Evolutionary conservation across 2,888 invertebrate genomes (phyloP).

Genomic region (Coenonympha glycerion): DNA sequence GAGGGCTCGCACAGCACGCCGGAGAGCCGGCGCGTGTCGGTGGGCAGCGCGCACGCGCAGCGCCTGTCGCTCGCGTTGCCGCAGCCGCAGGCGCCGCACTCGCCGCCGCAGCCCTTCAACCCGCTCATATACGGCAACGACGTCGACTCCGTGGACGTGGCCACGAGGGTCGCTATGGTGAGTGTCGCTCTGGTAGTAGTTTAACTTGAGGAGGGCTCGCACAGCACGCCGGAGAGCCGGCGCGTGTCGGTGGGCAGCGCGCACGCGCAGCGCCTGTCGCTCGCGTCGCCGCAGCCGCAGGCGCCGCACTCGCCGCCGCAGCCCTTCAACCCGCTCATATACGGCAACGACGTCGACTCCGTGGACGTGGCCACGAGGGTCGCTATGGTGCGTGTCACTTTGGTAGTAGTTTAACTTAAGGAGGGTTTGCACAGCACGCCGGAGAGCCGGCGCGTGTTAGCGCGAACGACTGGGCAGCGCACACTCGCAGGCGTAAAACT

Average conservation of each 20-base stretch:
- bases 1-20: conserved; percentile 63
- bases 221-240: conserved; percentile 62
- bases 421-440: conserved; percentile 63
- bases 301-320: conserved; percentile 51
- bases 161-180: conserved; percentile 98
- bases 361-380: conserved; percentile 98
- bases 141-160: conserved; percentile 98
- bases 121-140: conserved; percentile 95
- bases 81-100: conserved; percentile 34
- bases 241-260: conserved; percentile 55
- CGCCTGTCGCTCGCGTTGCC: conserved; percentile 37
- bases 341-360: conserved; percentile 96
- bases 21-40: conserved; percentile 61
- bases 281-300: conserved; percentile 41
- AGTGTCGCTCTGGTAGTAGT: conserved; percentile 22
- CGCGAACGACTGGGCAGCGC: too few relatives aligned
- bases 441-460: conserved; percentile 62
- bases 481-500: conserved; percentile 32
- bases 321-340: conserved; percentile 90
- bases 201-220: too few relatives aligned
- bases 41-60: conserved; percentile 38
- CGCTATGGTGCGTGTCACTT: conserved; percentile 84
- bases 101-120: conserved; percentile 79
- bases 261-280: conserved; percentile 31
- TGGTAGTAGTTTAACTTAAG: neutral